These are phyloP conservation scores for Sabatieria punctata DNA, from an alignment of 2,888 invertebrate genomes.

Conservation along the genomic window DNA sequence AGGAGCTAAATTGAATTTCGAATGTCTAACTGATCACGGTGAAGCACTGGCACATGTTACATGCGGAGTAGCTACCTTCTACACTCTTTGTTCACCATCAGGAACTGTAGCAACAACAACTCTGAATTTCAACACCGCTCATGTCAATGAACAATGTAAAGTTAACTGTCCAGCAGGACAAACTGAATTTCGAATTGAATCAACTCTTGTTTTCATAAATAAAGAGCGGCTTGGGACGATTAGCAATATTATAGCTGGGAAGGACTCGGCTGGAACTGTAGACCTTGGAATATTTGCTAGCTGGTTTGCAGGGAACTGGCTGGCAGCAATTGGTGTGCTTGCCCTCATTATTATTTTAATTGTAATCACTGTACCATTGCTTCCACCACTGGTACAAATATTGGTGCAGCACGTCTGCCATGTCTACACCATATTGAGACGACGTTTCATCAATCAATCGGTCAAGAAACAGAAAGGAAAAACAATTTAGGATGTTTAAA, in stretches of 20 bases:
- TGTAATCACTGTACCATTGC: too few species aligned
- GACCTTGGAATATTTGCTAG: too few species aligned
- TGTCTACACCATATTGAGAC: too few species aligned
- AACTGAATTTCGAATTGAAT: not conserved
- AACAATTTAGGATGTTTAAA: too few species aligned
- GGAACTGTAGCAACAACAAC: not conserved
- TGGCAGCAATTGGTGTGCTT: too few species aligned
- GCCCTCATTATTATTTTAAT: too few species aligned
- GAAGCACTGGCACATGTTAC: not conserved
- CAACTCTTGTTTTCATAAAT: not conserved
- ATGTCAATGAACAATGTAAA: not conserved
- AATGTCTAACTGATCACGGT: conserved; percentile 5
- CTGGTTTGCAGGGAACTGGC: too few species aligned
- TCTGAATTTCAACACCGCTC: not conserved
- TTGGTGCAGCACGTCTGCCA: too few species aligned
- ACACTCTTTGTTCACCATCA: not conserved
- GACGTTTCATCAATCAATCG: too few species aligned
- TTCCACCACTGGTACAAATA: too few species aligned
- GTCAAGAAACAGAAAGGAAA: too few species aligned
- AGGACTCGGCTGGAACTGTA: too few species aligned
- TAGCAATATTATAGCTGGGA: not conserved
- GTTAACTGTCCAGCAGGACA: not conserved
- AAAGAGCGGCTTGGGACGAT: not conserved
- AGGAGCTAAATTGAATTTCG: conserved; percentile 4
- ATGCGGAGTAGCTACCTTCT: not conserved